phyloP scores from a whole-genome alignment of 2,888 invertebrate species.

The Philereme transversata region DNA sequence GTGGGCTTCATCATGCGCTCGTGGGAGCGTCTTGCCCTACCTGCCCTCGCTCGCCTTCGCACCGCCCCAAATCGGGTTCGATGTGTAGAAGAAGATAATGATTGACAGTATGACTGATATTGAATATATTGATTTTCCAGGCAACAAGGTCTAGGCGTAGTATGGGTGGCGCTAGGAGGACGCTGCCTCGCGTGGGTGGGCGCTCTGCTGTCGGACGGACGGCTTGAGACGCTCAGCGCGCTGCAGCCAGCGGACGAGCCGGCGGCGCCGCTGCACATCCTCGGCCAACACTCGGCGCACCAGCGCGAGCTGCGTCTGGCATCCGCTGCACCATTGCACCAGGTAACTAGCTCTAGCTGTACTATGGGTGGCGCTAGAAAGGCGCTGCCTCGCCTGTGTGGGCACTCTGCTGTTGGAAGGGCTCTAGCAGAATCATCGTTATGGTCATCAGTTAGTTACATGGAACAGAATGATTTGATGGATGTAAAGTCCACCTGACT shows the following conservation, averaged over 20 bases:
- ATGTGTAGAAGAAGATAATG: no score
- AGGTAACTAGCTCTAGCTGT: no score
- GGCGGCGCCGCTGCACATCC: constrained; percentile 86
- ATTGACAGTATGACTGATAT: no score
- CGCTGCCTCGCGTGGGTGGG: constrained; percentile 91
- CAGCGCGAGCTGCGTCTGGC: constrained; percentile 89
- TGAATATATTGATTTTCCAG: constrained; percentile 55
- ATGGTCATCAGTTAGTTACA: neutral
- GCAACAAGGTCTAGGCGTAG: constrained; percentile 94
- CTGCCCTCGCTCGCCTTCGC: no score
- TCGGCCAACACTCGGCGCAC: constrained; percentile 86
- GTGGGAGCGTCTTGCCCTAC: no score
- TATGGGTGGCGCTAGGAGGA: constrained; percentile 94
- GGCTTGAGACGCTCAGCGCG: constrained; percentile 86
- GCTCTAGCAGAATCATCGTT: neutral
- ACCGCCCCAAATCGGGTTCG: no score
- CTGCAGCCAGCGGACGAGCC: constrained; percentile 41
- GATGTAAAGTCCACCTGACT: neutral
- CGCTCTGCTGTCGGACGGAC: constrained; percentile 90
- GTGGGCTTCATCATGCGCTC: no score
- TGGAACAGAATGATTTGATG: neutral
- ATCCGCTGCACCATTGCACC: constrained; percentile 89
- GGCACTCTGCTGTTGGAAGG: no score
- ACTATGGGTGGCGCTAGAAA: no score
- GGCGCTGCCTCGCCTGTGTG: no score